These are phyloP conservation scores for Potamarius usumacintae DNA, from an alignment of 2,113 vertebrate genomes.

Conservation along the genomic window DNA sequence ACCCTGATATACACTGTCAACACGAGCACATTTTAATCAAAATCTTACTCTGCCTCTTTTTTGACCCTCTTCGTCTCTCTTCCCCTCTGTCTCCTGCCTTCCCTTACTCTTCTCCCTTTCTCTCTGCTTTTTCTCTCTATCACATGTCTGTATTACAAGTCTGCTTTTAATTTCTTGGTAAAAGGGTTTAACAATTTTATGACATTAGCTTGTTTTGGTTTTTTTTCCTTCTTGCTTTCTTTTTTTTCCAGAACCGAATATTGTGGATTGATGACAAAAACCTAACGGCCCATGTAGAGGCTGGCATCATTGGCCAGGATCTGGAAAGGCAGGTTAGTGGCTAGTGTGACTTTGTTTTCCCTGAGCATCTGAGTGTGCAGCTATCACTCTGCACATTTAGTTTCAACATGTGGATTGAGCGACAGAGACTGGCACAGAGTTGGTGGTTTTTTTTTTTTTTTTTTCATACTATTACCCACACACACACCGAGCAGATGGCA, in stretches of 20 bases:
- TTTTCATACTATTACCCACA: background rate
- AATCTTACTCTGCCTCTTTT: conserved; percentile 11
- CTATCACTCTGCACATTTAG: background rate
- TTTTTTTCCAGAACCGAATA: conserved; percentile 84
- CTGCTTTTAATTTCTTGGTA: background rate
- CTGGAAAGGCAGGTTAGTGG: conserved; percentile 89
- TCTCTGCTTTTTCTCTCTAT: background rate
- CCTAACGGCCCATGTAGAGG: conserved; percentile 89
- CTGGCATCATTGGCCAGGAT: conserved; percentile 94
- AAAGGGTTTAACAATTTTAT: background rate
- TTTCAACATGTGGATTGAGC: conserved; percentile 69
- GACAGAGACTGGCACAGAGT: conserved; percentile 74
- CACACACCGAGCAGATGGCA: conserved; percentile 81
- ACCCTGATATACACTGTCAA: conserved; percentile 26
- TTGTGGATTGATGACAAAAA: conserved; percentile 98
- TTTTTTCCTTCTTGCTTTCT: background rate
- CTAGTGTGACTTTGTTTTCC: conserved; percentile 2
- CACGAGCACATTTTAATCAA: conserved; percentile 25
- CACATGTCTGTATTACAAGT: background rate
- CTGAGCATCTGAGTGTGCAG: conserved; percentile 10
- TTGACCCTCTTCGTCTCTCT: conserved; percentile 14
- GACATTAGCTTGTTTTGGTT: background rate
- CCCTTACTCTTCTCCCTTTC: background rate
- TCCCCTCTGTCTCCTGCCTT: background rate
- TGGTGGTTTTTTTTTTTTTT: background rate